Percentiles rank a stretch among this genome's conserved stretches.
Evolutionary conservation across 2,113 vertebrate species (phyloP).

Genomic region (Amphiprion percula): DNA sequence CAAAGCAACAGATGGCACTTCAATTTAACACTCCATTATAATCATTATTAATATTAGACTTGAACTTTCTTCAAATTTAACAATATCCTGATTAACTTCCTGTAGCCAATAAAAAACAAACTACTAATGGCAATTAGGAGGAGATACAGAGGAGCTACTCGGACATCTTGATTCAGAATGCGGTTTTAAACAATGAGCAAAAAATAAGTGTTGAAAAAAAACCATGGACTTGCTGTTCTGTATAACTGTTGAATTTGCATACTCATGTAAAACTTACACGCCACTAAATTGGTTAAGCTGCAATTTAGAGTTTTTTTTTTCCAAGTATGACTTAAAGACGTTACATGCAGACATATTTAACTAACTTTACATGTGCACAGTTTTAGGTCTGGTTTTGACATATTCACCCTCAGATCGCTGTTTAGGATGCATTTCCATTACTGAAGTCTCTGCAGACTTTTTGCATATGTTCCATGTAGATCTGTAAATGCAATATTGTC

Average conservation of each 20-base stretch:
- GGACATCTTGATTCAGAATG: conserved; percentile 25
- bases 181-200: conserved; percentile 39
- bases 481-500: conserved; percentile 31
- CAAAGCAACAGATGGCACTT: neutral
- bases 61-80: conserved; percentile 16
- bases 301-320: neutral
- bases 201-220: conserved; percentile 26
- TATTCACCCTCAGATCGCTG: conserved; percentile 18
- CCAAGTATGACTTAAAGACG: conserved; percentile 12
- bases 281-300: neutral
- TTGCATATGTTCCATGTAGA: conserved; percentile 25
- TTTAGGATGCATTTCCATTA: neutral
- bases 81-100: conserved; percentile 9
- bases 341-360: conserved; percentile 3
- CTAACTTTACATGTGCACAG: neutral
- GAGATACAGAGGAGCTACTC: conserved; percentile 14
- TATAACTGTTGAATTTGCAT: neutral
- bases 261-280: conserved; percentile 1
- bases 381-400: conserved; percentile 19
- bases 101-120: conserved; percentile 26
- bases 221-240: conserved; percentile 16
- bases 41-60: conserved; percentile 4
- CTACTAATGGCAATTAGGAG: conserved; percentile 2
- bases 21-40: neutral
- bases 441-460: conserved; percentile 16